These are phyloP conservation scores for Oscheius sp. DNA, from an alignment of 2,888 invertebrate genomes.

Conservation along the genomic window DNA sequence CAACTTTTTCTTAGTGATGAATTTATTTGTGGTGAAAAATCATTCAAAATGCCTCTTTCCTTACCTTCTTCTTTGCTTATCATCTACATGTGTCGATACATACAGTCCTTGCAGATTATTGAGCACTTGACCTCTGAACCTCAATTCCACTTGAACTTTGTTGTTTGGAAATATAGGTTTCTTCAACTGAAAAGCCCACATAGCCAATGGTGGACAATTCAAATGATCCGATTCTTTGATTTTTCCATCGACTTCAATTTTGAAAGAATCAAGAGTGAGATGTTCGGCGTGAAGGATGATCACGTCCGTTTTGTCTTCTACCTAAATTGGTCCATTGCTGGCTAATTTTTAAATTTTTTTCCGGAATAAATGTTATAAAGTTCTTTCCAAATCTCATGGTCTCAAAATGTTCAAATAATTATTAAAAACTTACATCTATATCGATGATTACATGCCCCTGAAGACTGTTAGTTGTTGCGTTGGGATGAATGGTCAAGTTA, in stretches of 20 bases:
- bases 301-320: constrained; percentile 4
- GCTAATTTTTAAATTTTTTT: too few species aligned
- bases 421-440: constrained; percentile 17
- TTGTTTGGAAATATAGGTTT: neutral
- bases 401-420: neutral
- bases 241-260: constrained; percentile 25
- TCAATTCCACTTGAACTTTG: constrained; percentile 13
- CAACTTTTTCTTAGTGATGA: neutral
- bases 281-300: constrained; percentile 26
- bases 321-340: too few species aligned
- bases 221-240: constrained; percentile 41
- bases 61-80: constrained; percentile 33
- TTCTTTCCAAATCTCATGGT: too few species aligned
- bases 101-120: constrained; percentile 47
- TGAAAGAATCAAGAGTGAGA: constrained; percentile 35
- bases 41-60: too few species aligned
- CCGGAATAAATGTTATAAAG: too few species aligned
- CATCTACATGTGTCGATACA: constrained; percentile 35
- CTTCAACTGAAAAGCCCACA: constrained; percentile 11
- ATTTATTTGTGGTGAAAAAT: too few species aligned
- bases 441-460: constrained; percentile 46
- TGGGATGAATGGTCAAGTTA: constrained; percentile 54
- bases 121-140: constrained; percentile 35
- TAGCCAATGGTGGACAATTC: constrained; percentile 4
- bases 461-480: constrained; percentile 42